Evolutionary conservation across 2,113 vertebrate species (phyloP).

Genomic region (Ptyas mucosa): DNA sequence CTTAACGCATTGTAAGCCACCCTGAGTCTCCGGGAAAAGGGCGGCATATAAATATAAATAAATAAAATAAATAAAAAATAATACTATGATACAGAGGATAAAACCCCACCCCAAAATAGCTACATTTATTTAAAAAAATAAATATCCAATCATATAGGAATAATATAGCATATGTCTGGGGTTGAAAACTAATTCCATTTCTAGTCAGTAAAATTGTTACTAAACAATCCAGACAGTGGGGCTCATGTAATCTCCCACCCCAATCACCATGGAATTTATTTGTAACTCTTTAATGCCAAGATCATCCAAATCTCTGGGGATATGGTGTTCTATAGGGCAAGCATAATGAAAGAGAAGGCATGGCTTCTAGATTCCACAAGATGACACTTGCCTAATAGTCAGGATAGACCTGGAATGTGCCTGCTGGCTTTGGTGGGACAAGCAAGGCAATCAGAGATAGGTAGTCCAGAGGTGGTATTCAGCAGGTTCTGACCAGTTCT

Average conservation of each 20-base stretch:
- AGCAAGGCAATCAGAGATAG: not conserved
- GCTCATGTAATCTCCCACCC: not conserved
- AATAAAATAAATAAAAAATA: too few relatives aligned
- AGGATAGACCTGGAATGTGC: not conserved
- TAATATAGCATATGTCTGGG: not conserved
- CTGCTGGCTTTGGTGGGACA: not conserved
- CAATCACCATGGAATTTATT: not conserved
- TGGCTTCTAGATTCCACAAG: not conserved
- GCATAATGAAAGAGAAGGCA: not conserved
- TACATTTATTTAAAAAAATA: not conserved
- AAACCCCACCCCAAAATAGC: not conserved
- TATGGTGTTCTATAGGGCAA: not conserved
- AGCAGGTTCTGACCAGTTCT: too few relatives aligned
- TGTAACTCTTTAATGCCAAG: not conserved
- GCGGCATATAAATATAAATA: too few relatives aligned
- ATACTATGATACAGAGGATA: not conserved
- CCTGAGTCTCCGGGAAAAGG: too few relatives aligned
- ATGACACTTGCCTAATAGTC: not conserved
- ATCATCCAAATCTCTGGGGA: not conserved
- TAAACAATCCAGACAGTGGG: not conserved
- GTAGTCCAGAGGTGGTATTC: too few relatives aligned
- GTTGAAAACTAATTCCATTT: not conserved
- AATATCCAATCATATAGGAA: not conserved
- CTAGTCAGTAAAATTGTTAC: not conserved
- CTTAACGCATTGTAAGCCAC: too few relatives aligned